Base-by-base conservation (phyloP, 2,888 invertebrate species). In the Patella depressa region DNA sequence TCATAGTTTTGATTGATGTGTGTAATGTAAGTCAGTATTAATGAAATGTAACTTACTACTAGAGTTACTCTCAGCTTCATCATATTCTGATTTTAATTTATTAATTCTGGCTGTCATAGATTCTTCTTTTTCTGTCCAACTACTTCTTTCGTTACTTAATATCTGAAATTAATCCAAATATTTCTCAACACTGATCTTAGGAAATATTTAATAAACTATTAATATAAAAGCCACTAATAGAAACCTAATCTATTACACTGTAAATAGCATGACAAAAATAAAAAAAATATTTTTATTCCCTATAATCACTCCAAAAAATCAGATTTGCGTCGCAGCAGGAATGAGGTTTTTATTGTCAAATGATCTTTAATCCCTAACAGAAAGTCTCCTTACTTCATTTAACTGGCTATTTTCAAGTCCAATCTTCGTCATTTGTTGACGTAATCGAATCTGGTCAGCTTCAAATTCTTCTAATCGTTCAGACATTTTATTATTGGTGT, bases 381-480 rank as follows among this genome's bases (percentile, higher is more conserved):
- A 12, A 14, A 45, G 7, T 9, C 45, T 45, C 9, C 73, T 15
- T 80, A 87, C 87, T 85, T 85, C 83, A 53, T 82, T 83, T 70
- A 85, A 75, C 55, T 85, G 84, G 24, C 77, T 80, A 29, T 85
- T 84, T 74, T 86, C 84, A 45, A 84, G 79, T 65, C 87, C 86
- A 29, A 87, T 77, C 74, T 86, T 85, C 7, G 85, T 83, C n/a
- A 84, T 76, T 45, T 85, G 81, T 70, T 88, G 86, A 45, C 78
- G 76, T 71, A 84, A 78, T 57, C 84, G 79, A 3, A 88, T 80
- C 59, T 85, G 79, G 65, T 88, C 87, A 19, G 84, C 81, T 59
- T 89, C 89, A 76, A 83, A 84, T 54, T 87, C 87, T 24, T 84
- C 82, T 45, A 87, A 54, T 9, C 84, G 75, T 15, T 84, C 82